Conservation (phyloP, 2,113 vertebrate genomes). For the Scytalopus superciliaris region DNA sequence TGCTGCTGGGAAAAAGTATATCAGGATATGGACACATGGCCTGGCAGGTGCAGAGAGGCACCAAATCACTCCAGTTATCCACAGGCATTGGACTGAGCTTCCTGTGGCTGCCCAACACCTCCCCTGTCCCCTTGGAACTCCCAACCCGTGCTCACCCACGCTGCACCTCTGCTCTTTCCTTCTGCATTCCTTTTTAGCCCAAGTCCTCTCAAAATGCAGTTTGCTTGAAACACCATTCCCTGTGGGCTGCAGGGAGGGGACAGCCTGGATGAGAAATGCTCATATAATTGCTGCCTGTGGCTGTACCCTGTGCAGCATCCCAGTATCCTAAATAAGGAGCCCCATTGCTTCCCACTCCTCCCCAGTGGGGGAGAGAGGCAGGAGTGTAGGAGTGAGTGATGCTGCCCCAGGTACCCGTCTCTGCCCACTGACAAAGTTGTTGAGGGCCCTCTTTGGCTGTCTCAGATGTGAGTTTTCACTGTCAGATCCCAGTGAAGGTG, state of each 20-base stretch:
- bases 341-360: neutral
- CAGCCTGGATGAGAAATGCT: neutral
- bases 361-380: neutral
- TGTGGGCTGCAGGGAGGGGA: neutral
- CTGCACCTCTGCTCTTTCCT: neutral
- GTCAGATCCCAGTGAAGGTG: fast-evolving
- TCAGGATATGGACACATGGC: fast-evolving
- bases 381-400: neutral
- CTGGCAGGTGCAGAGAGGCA: neutral
- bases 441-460: neutral
- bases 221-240: neutral
- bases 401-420: fast-evolving
- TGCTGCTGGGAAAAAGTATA: neutral
- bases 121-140: neutral
- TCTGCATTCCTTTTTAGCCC: neutral
- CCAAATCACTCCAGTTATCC: too few species aligned
- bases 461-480: neutral
- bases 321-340: neutral
- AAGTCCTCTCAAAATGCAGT: neutral
- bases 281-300: neutral
- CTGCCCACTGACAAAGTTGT: neutral
- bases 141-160: fast-evolving
- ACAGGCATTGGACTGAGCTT: neutral
- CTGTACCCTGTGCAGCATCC: neutral
- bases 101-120: neutral